Percentiles rank a stretch among this genome's conserved stretches.
Conservation (phyloP, 2,113 vertebrate genomes). For the Nanorana parkeri region DNA sequence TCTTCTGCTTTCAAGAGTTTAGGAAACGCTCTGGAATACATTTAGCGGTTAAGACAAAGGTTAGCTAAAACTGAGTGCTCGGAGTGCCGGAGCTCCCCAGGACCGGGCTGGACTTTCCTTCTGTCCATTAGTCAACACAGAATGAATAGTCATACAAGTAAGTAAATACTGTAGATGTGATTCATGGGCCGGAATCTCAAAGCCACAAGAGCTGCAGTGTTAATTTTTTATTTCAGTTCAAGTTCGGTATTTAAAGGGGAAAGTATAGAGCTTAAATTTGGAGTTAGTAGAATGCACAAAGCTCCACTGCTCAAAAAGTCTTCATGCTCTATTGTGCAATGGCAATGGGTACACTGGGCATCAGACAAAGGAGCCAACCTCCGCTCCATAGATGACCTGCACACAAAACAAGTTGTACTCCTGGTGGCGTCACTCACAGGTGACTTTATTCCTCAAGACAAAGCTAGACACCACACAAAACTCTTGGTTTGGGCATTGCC, state of each 20-base stretch:
- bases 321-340: too few species aligned
- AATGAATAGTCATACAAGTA: constrained; percentile 54
- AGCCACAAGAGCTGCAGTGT: not conserved
- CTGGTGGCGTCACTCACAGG: too few species aligned
- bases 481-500: too few species aligned
- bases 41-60: constrained; percentile 52
- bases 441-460: too few species aligned
- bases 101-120: constrained; percentile 15
- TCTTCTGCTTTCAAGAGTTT: constrained; percentile 46
- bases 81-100: constrained; percentile 12
- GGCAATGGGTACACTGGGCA: too few species aligned
- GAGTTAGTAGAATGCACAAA: too few species aligned
- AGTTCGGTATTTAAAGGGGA: not conserved
- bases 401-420: too few species aligned
- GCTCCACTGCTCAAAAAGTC: too few species aligned
- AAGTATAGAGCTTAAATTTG: too few species aligned
- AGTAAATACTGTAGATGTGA: constrained; percentile 45
- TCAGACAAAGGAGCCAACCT: too few species aligned
- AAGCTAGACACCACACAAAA: too few species aligned
- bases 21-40: constrained; percentile 55
- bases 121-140: constrained; percentile 54
- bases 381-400: too few species aligned
- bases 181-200: constrained; percentile 16
- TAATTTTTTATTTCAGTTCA: not conserved
- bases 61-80: constrained; percentile 44